These are phyloP conservation scores for Microctonus brassicae DNA, from an alignment of 2,888 invertebrate genomes.

Conservation along the genomic window DNA sequence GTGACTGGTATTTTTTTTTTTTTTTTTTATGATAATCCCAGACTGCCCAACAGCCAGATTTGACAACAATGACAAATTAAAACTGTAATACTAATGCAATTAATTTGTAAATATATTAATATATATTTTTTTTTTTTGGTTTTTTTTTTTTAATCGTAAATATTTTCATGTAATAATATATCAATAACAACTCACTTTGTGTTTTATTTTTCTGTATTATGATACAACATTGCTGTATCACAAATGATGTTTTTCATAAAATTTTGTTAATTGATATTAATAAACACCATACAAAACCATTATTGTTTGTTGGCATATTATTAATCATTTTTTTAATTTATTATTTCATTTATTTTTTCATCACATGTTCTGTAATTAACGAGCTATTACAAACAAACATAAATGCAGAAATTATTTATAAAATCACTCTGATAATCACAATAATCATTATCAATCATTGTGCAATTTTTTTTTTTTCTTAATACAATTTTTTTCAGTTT, in stretches of 20 bases:
- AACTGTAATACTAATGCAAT: constrained; percentile 62
- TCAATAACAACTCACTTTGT: constrained; percentile 63
- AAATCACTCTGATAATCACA: constrained; percentile 13
- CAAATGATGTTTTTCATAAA: constrained; percentile 35
- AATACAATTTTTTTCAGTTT: background rate
- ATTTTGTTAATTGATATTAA: constrained; percentile 43
- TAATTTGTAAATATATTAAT: constrained; percentile 66
- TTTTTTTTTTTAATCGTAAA: constrained; percentile 59
- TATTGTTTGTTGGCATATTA: constrained; percentile 69
- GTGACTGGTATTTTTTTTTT: constrained; percentile 56
- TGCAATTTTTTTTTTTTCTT: constrained; percentile 29
- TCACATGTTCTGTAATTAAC: constrained; percentile 43
- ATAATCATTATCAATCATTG: constrained; percentile 15
- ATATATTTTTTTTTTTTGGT: constrained; percentile 48
- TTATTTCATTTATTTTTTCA: constrained; percentile 41
- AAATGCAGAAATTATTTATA: constrained; percentile 47
- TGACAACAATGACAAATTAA: constrained; percentile 65
- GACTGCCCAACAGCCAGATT: constrained; percentile 67
- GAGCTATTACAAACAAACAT: constrained; percentile 48
- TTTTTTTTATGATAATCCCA: constrained; percentile 54
- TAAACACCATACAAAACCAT: constrained; percentile 75
- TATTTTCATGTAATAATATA: constrained; percentile 64
- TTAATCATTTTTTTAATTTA: too few relatives aligned
- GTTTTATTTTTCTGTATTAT: constrained; percentile 47
- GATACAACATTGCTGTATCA: constrained; percentile 52